Conservation (phyloP, 2,113 vertebrate species). For the Hepsetus odoe region DNA sequence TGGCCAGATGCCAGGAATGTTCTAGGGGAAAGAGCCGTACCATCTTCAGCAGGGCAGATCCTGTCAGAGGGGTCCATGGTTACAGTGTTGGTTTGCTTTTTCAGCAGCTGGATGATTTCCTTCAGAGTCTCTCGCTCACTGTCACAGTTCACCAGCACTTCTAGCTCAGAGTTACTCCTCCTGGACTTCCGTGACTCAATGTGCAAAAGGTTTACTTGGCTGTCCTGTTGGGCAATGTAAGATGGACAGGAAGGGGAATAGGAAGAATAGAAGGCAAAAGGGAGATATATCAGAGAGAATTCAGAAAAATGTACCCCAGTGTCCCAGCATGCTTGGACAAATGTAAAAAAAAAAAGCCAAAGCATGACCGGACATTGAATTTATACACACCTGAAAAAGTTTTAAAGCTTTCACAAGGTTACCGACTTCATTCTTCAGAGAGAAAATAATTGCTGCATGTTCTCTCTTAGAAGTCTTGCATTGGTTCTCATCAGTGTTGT, state of each 20-base stretch:
- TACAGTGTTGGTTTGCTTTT: constrained; percentile 83
- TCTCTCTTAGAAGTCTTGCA: constrained; percentile 86
- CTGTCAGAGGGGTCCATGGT: constrained; percentile 83
- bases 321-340: too few species aligned
- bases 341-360: too few species aligned
- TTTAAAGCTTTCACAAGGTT: constrained; percentile 93
- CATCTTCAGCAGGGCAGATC: constrained; percentile 76
- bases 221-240: constrained; percentile 79
- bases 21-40: constrained; percentile 62
- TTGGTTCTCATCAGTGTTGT: constrained; percentile 88
- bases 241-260: neutral
- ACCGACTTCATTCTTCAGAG: constrained; percentile 95
- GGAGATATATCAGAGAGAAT: too few species aligned
- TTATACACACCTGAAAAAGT: constrained; percentile 86
- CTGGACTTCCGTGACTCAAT: constrained; percentile 95
- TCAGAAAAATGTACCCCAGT: too few species aligned
- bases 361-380: neutral
- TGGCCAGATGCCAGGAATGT: neutral
- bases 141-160: constrained; percentile 95
- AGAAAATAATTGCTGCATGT: constrained; percentile 89
- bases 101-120: constrained; percentile 90
- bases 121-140: constrained; percentile 90
- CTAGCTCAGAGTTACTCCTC: constrained; percentile 91
- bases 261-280: too few species aligned
- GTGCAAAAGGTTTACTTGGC: constrained; percentile 91